Evolutionary conservation across 1,140 invertebrate genomes (phyloP), one percentile per base, ranked within the genome.

Genomic region (Cotesia chilonis): DNA sequence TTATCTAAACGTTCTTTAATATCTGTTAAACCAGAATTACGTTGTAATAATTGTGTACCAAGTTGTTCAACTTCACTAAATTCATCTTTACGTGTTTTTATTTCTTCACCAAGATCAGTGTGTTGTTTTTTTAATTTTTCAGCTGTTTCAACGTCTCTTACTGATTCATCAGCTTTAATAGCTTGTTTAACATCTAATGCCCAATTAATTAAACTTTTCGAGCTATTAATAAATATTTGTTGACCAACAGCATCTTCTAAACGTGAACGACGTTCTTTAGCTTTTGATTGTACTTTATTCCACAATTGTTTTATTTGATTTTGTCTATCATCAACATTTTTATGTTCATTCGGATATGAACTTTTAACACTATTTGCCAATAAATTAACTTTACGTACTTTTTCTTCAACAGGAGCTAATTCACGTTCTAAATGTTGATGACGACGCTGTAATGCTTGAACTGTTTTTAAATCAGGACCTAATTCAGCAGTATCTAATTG

Each of bases 231-330:
- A 83, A 99, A 99, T 76, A 98, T 95, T 84, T 98, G 95, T 78
- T 95, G 92, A 0, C 97, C 97, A 7, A 98, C 95, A 10, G 96
- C 95, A 82, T 96, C 95, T 84, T 98, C 95, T 7, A 99, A 89
- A 68, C 94, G 85, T 0, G 91, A 90, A 72, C 94, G 88, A 20
- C 96, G 87, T 64, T 96, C 93, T 9, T 90, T 89, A 1, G 96
- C 95, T 80, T 96, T 96, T 3, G 90, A 91, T 83, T 94, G 90
- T 41, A 98, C 93, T 81, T 94, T 90, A 71, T 93, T 91, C 96
- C 97, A 99, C 76, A 97, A 88, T 71, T 92, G 90, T 75, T 93
- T 90, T 35, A 99, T 92, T 84, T 98, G 94, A 75, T 92, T 90
- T 84, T 97, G 94, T 61, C 95, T 89, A 3, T 88, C 88, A 64